These are phyloP conservation scores for Cephus cinctus DNA, from an alignment of 1,140 invertebrate genomes.

Conservation along the genomic window DNA sequence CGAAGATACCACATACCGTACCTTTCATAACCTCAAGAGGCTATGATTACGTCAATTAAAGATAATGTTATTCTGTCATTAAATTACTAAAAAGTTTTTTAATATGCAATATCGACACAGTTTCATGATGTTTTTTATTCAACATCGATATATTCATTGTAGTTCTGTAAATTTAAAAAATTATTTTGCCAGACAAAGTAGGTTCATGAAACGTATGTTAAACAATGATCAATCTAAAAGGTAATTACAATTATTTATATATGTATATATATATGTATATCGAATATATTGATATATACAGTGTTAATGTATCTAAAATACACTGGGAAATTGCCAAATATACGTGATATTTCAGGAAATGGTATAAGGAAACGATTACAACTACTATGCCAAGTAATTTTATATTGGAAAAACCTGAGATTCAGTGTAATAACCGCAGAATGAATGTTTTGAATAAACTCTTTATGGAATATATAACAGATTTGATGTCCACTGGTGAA, in stretches of 20 bases:
- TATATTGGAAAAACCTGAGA: background rate
- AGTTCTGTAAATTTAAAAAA: slow-evolving; percentile 10
- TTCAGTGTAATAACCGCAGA: slow-evolving; percentile 34
- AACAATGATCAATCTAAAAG: slow-evolving; percentile 15
- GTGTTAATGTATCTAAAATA: background rate
- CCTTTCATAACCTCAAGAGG: background rate
- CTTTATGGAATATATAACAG: slow-evolving; percentile 78
- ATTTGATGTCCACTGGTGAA: slow-evolving; percentile 69
- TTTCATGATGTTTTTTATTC: background rate
- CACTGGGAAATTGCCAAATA: slow-evolving; percentile 9
- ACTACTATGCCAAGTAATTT: background rate
- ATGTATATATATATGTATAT: background rate
- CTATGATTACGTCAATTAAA: background rate
- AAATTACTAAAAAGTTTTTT: background rate
- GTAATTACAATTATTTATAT: slow-evolving; percentile 10
- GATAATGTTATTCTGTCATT: slow-evolving; percentile 2
- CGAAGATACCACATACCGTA: background rate
- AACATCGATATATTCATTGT: background rate
- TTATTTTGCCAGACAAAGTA: slow-evolving; percentile 13
- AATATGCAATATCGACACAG: background rate
- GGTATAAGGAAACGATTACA: background rate
- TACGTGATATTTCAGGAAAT: slow-evolving; percentile 11
- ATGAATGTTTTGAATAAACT: slow-evolving; percentile 69
- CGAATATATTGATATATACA: slow-evolving; percentile 7
- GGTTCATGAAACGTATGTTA: slow-evolving; percentile 30